Evolutionary conservation across 2,797 vertebrate genomes (phyloP).

Genomic region (Anableps anableps): DNA sequence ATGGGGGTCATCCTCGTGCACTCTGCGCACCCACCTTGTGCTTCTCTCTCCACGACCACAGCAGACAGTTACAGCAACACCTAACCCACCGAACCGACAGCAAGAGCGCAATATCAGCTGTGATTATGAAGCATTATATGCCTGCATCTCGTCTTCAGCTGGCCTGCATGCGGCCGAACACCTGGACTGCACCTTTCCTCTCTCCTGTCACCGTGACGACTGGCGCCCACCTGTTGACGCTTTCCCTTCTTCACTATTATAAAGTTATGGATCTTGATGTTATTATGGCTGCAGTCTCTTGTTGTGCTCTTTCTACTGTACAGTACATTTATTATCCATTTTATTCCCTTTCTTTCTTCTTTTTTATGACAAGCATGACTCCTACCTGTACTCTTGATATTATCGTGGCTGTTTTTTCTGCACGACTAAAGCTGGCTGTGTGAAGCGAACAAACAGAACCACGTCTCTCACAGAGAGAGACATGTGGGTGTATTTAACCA

Average conservation of each 20-base stretch:
- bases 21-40: conserved; percentile 49
- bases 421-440: conserved; percentile 66
- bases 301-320: conserved; percentile 74
- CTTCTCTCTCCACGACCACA: conserved; percentile 47
- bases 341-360: conserved; percentile 49
- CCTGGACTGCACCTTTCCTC: conserved; percentile 23
- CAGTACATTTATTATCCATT: conserved; percentile 70
- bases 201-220: conserved; percentile 25
- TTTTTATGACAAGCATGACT: conserved; percentile 75
- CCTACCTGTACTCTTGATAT: conserved; percentile 47
- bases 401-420: conserved; percentile 61
- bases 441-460: conserved; percentile 39
- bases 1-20: not conserved
- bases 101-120: conserved; percentile 15
- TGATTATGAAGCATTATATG: conserved; percentile 34
- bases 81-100: not conserved
- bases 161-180: conserved; percentile 28
- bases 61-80: conserved; percentile 20
- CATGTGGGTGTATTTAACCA: conserved; percentile 46
- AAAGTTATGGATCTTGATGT: conserved; percentile 46
- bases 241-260: conserved; percentile 36
- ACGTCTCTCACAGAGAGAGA: conserved; percentile 33
- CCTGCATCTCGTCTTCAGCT: conserved; percentile 28
- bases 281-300: conserved; percentile 58
- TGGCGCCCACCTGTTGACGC: conserved; percentile 34